A percentile compares a stretch with the other conserved stretches of the same genome.
These are phyloP conservation scores for Neogobius melanostomus DNA, from an alignment of 2,113 vertebrate species.

Conservation along the genomic window DNA sequence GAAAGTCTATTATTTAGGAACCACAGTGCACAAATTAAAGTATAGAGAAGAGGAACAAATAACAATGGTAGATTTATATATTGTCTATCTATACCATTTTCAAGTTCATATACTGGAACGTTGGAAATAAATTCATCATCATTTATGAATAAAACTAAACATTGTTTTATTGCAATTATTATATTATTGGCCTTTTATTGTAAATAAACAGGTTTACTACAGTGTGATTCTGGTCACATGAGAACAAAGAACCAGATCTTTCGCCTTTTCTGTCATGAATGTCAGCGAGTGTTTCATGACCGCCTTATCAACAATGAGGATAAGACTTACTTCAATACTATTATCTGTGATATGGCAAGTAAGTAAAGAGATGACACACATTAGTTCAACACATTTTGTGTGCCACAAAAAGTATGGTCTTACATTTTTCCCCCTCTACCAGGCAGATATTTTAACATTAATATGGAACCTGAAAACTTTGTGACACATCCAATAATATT, in stretches of 20 bases:
- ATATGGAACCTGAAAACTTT: constrained; percentile 78
- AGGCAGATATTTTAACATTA: constrained; percentile 84
- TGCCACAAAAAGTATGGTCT: not conserved
- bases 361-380: constrained; percentile 37
- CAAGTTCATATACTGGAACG: not conserved
- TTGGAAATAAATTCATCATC: not conserved
- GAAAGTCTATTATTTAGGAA: no score
- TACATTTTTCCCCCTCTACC: constrained; percentile 19
- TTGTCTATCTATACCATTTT: no score
- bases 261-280: constrained; percentile 85
- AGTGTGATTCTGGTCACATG: constrained; percentile 78
- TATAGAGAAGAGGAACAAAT: not conserved
- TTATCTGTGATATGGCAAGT: constrained; percentile 85
- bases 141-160: not conserved
- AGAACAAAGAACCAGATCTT: constrained; percentile 83
- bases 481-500: constrained; percentile 82
- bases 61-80: not conserved
- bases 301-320: constrained; percentile 84
- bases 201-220: constrained; percentile 75
- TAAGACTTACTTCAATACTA: constrained; percentile 83
- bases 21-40: no score
- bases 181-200: not conserved
- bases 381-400: not conserved
- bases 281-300: constrained; percentile 85
- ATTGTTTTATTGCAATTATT: not conserved